Evolutionary conservation across 2,797 vertebrate species (phyloP).

Genomic region (Phalanger gymnotis): DNA sequence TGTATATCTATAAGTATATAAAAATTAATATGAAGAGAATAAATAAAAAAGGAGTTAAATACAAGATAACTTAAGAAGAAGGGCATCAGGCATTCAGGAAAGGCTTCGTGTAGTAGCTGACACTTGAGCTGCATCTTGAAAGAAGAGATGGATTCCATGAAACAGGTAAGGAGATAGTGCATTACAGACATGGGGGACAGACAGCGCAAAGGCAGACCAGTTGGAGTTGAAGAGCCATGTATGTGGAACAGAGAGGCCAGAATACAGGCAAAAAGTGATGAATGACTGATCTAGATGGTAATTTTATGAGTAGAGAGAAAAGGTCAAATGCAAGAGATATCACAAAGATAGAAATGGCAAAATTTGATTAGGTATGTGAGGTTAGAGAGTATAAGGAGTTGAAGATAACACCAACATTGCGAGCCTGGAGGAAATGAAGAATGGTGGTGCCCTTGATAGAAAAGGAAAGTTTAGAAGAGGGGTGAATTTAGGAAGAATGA

Average conservation of each 20-base stretch:
- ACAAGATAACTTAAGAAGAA: neutral
- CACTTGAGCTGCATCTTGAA: neutral
- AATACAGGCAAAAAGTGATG: neutral
- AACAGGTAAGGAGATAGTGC: neutral
- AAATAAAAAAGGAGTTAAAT: neutral
- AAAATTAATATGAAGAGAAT: neutral
- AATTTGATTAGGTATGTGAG: neutral
- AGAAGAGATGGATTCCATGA: neutral
- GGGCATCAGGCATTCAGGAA: neutral
- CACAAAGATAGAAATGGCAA: neutral
- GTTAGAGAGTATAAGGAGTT: neutral
- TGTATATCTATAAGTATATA: neutral
- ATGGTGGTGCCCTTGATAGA: neutral
- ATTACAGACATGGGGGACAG: neutral
- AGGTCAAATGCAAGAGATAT: neutral
- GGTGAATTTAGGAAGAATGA: neutral
- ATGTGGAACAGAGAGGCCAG: neutral
- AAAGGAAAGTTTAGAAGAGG: neutral
- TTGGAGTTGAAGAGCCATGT: neutral
- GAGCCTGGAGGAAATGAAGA: neutral
- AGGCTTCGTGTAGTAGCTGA: neutral
- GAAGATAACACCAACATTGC: neutral
- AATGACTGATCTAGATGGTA: neutral
- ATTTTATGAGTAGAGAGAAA: neutral
- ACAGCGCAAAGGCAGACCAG: neutral